phyloP scores from a whole-genome alignment of 2,113 vertebrate genomes.

The Odontesthes bonariensis region DNA sequence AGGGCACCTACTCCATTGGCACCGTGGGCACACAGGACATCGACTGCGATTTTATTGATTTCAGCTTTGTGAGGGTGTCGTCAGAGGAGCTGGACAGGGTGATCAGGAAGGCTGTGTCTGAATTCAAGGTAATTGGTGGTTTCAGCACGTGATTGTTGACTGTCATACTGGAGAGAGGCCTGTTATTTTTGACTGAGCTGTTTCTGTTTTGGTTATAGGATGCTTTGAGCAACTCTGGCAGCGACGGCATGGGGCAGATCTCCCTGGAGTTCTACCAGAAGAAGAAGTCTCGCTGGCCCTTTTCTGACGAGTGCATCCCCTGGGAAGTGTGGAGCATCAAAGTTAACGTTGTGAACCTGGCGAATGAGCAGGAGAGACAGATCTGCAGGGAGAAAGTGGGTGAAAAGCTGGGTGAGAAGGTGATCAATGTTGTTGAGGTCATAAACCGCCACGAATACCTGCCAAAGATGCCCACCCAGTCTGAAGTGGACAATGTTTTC shows the following conservation, averaged over 20 bases:
- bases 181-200: background rate
- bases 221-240: conserved; percentile 89
- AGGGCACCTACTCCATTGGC: conserved; percentile 98
- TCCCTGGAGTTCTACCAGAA: conserved; percentile 99
- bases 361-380: conserved; percentile 97
- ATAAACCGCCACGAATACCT: conserved; percentile 98
- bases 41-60: conserved; percentile 98
- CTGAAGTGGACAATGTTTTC: conserved; percentile 98
- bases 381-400: conserved; percentile 98
- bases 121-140: conserved; percentile 88
- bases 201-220: conserved; percentile 82
- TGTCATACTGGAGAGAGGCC: background rate
- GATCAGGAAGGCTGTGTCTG: conserved; percentile 90
- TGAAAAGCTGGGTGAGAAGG: conserved; percentile 97
- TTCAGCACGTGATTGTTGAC: background rate
- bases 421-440: conserved; percentile 97
- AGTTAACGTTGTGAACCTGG: conserved; percentile 94
- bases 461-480: conserved; percentile 99
- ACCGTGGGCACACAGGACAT: conserved; percentile 95
- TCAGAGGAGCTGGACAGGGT: conserved; percentile 96
- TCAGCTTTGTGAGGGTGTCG: conserved; percentile 92
- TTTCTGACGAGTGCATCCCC: conserved; percentile 96
- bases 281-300: conserved; percentile 98
- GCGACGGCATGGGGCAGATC: conserved; percentile 94
- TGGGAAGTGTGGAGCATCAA: conserved; percentile 99